Base-by-base conservation (phyloP, 2,888 invertebrate species). In the Mimas tiliae region DNA sequence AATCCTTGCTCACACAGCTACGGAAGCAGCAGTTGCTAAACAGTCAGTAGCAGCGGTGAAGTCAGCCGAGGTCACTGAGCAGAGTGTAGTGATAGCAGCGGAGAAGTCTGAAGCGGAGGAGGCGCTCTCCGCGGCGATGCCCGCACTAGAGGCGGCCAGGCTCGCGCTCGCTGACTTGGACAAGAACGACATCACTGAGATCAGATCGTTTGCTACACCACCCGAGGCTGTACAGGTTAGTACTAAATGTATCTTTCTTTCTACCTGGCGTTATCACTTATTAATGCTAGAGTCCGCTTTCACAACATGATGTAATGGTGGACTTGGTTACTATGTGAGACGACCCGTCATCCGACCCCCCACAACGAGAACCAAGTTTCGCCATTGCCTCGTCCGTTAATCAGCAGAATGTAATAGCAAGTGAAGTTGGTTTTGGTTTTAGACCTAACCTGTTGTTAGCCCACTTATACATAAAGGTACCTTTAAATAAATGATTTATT, bases 161-260 rank as follows among this genome's bases (percentile, higher is more conserved):
- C 80, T 95, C 14, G 98, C 98, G 0, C 92, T 98, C 0, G 95
- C 96, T 0, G 97, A 98, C 73, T 90, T 98, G 55, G 97, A 98
- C 64, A 98, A 98, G 88, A 95, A 96, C 0, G 98, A 98, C 79
- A 98, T 98, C 74, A 98, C 98, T 27, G 98, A 98, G 92, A 98
- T 98, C 72, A 94, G 98, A 76, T 98, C 98, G 0, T 98, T 98
- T 81, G 97, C 98, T 9, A 98, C 98, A 0, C 98, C 98, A 0
- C 98, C 98, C 0, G 97, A 97, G 75, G 96, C 97, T 14, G 98
- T 98, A 34, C 98, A 98, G 93, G 93, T 90, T 55, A 66, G 67
- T 62, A 34, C 7, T 33, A 19, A 21, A 6, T 7, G 38, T 38
- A 38, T 7, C 1, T 4, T 27, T 27, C n/a, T n/a, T n/a, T n/a